Conservation (phyloP, 1,140 invertebrate genomes). For the Grapholita molesta region DNA sequence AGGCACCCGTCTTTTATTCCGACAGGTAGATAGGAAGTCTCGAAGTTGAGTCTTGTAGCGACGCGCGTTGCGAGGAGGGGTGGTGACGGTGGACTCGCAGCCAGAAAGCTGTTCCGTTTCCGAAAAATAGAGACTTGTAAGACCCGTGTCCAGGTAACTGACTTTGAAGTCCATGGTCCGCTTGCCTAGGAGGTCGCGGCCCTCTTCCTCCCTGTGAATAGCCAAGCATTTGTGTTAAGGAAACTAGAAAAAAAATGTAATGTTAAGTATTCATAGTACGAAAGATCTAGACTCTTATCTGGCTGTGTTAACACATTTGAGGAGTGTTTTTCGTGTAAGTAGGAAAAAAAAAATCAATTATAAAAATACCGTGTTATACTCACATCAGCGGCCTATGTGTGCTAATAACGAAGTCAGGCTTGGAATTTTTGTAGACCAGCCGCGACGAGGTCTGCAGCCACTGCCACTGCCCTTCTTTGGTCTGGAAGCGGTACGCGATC, state of each 20-base stretch:
- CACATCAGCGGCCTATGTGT: slow-evolving; percentile 98
- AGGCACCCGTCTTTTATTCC: slow-evolving; percentile 91
- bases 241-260: neutral
- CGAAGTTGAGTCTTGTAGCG: slow-evolving; percentile 95
- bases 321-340: too few relatives aligned
- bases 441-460: slow-evolving; percentile 99
- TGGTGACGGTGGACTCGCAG: slow-evolving; percentile 77
- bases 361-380: slow-evolving; percentile 66
- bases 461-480: slow-evolving; percentile 96
- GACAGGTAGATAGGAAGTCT: slow-evolving; percentile 94
- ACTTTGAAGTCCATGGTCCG: slow-evolving; percentile 99
- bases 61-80: slow-evolving; percentile 88
- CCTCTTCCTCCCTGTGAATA: slow-evolving; percentile 95
- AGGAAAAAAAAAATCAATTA: too few relatives aligned
- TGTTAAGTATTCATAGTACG: neutral
- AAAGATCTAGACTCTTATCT: too few relatives aligned
- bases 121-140: slow-evolving; percentile 93
- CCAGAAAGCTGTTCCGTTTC: slow-evolving; percentile 90
- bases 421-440: slow-evolving; percentile 99
- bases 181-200: slow-evolving; percentile 95
- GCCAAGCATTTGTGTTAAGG: slow-evolving; percentile 11
- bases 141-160: slow-evolving; percentile 95
- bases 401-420: slow-evolving; percentile 98
- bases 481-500: slow-evolving; percentile 98
- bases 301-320: too few relatives aligned